phyloP scores from a whole-genome alignment of 2,797 vertebrate species.

The Ptychobarbus kaznakovi region DNA sequence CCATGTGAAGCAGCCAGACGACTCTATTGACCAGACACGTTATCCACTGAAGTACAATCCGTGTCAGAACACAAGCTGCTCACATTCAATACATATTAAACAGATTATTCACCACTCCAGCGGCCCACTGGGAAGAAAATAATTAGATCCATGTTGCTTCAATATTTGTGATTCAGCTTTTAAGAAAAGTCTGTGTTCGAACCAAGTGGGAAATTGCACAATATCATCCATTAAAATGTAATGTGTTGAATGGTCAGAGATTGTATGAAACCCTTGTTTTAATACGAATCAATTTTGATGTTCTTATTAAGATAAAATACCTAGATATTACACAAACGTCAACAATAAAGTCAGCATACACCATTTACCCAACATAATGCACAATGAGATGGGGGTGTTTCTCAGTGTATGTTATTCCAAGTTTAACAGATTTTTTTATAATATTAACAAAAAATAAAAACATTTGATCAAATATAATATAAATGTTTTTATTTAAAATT shows the following conservation, averaged over 20 bases:
- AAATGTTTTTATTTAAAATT: not conserved
- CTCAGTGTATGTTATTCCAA: not conserved
- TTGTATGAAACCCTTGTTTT: not conserved
- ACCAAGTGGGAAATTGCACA: not conserved
- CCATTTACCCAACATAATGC: no score
- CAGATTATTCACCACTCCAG: constrained; percentile 10
- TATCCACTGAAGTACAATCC: not conserved
- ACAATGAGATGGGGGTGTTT: no score
- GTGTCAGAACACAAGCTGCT: constrained; percentile 3
- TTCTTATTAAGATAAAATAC: not conserved
- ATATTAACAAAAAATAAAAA: no score
- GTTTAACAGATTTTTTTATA: not conserved
- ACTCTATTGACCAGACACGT: not conserved
- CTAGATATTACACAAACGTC: not conserved
- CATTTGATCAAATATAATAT: no score
- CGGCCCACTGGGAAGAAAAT: not conserved
- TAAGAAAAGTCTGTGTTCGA: not conserved
- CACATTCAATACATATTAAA: constrained; percentile 21
- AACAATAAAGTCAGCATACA: not conserved
- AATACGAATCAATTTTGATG: not conserved
- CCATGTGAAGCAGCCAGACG: not conserved
- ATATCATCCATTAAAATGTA: not conserved
- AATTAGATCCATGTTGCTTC: not conserved
- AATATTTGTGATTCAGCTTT: constrained; percentile 11
- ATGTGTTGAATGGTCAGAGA: not conserved